phyloP scores from a whole-genome alignment of 2,888 invertebrate genomes.

The Homarus gammarus region DNA sequence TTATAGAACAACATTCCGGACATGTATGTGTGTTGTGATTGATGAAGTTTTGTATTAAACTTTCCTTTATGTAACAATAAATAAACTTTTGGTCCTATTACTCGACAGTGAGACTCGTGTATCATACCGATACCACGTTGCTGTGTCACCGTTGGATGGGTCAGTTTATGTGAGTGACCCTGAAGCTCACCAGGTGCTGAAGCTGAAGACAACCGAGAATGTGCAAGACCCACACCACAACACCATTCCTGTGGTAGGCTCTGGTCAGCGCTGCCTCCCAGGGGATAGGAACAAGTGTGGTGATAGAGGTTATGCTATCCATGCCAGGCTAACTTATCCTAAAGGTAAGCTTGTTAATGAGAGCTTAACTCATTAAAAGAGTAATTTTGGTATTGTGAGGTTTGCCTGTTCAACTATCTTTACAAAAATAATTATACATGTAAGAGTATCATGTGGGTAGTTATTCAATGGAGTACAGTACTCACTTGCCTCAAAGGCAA shows the following conservation, averaged over 20 bases:
- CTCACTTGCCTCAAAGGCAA: too few species aligned
- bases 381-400: slow-evolving; percentile 80
- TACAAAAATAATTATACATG: too few species aligned
- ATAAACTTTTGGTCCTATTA: background rate
- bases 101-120: slow-evolving; percentile 91
- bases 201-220: slow-evolving; percentile 86
- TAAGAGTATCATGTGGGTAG: too few species aligned
- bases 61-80: too few species aligned
- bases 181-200: slow-evolving; percentile 95
- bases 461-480: too few species aligned
- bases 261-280: slow-evolving; percentile 94
- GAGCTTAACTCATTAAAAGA: slow-evolving; percentile 96
- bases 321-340: slow-evolving; percentile 95
- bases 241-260: slow-evolving; percentile 79
- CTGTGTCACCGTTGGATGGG: slow-evolving; percentile 95
- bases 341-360: slow-evolving; percentile 89
- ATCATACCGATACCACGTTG: slow-evolving; percentile 97
- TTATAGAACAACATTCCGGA: too few species aligned
- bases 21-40: too few species aligned
- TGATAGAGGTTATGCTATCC: slow-evolving; percentile 93
- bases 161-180: slow-evolving; percentile 97
- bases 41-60: too few species aligned
- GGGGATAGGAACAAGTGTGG: slow-evolving; percentile 97
- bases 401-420: too few species aligned
- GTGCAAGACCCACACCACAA: slow-evolving; percentile 49